Conservation (phyloP, 2,113 vertebrate species). For the Rhineura floridana region DNA sequence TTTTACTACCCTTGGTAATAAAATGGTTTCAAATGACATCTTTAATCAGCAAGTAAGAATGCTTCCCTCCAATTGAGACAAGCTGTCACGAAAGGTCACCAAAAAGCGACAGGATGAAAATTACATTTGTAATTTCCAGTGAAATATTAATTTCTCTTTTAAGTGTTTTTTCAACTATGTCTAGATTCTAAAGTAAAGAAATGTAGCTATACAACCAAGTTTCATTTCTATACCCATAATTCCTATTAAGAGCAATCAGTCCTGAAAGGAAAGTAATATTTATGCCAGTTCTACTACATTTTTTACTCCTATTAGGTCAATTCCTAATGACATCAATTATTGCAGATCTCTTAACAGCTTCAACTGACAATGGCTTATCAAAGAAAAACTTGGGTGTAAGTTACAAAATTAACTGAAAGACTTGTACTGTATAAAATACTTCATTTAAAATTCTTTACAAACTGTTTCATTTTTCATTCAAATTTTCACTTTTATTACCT, state of each 20-base stretch:
- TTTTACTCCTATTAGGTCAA: constrained; percentile 24
- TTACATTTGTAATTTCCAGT: constrained; percentile 86
- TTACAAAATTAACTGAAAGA: neutral
- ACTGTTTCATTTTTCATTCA: neutral
- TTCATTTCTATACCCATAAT: constrained; percentile 52
- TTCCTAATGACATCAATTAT: constrained; percentile 3
- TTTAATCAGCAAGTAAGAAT: constrained; percentile 89
- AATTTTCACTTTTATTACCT: neutral
- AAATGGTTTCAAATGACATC: constrained; percentile 94
- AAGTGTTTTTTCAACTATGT: constrained; percentile 78
- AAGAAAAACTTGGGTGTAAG: neutral
- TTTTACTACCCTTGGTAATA: constrained; percentile 86
- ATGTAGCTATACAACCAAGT: constrained; percentile 51
- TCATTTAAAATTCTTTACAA: neutral
- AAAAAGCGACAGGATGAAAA: constrained; percentile 89
- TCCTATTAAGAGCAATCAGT: constrained; percentile 42
- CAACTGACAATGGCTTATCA: constrained; percentile 25
- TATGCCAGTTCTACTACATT: constrained; percentile 43
- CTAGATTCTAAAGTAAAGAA: constrained; percentile 68
- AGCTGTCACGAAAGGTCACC: constrained; percentile 90
- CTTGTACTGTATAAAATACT: constrained; percentile 3
- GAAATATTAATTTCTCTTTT: constrained; percentile 87
- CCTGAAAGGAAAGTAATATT: constrained; percentile 37
- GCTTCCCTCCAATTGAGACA: constrained; percentile 85
- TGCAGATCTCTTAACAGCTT: neutral